Conservation (phyloP, 1,140 invertebrate genomes). For the Hyphantria cunea region DNA sequence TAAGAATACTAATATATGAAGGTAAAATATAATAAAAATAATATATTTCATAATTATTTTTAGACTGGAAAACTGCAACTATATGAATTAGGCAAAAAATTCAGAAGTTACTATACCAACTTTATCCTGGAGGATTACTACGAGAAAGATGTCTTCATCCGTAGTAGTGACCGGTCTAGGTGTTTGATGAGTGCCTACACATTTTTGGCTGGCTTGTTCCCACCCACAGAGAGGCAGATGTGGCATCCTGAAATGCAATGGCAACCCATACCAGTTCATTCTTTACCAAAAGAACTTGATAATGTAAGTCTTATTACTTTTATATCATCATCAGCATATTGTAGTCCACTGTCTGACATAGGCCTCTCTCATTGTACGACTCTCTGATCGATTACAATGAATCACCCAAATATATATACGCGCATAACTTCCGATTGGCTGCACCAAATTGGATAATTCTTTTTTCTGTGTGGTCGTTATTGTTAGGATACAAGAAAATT, state of each 20-base stretch:
- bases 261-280: conserved; percentile 94
- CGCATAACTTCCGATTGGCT: no score
- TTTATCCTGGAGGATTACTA: conserved; percentile 85
- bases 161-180: conserved; percentile 91
- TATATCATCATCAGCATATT: no score
- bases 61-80: conserved; percentile 91
- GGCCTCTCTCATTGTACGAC: no score
- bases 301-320: conserved; percentile 81
- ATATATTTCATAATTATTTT: conserved; percentile 30
- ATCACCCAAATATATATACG: no score
- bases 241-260: conserved; percentile 89
- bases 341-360: no score
- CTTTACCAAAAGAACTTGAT: conserved; percentile 85
- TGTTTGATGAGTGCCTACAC: conserved; percentile 93
- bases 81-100: conserved; percentile 88
- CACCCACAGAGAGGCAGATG: conserved; percentile 85
- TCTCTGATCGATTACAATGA: no score
- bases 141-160: conserved; percentile 85
- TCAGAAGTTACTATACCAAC: conserved; percentile 86
- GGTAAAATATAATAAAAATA: no score
- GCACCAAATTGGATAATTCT: no score
- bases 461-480: no score
- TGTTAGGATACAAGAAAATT: no score
- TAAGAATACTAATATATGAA: no score
- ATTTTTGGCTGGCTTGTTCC: conserved; percentile 92